Conservation (phyloP, 2,888 invertebrate genomes). For the Heliothis peltigera region DNA sequence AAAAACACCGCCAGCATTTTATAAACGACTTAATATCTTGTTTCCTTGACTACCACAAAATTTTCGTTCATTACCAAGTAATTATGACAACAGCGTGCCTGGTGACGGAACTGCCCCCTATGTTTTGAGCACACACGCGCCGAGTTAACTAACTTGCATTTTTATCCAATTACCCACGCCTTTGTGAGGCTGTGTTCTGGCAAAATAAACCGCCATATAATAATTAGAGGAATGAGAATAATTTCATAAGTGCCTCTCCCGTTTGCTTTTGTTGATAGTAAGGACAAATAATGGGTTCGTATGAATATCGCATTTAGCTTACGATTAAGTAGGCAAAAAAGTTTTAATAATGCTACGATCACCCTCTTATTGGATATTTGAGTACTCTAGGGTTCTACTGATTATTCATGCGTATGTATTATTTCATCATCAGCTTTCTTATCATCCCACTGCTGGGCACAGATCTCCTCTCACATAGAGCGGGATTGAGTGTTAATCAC, state of each 20-base stretch:
- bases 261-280: conserved; percentile 28
- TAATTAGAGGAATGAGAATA: conserved; percentile 57
- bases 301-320: conserved; percentile 7
- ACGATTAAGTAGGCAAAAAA: neutral
- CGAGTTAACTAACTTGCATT: conserved; percentile 65
- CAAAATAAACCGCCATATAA: conserved; percentile 54
- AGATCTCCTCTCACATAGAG: no score
- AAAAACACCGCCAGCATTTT: no score
- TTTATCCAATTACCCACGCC: conserved; percentile 68
- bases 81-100: conserved; percentile 11
- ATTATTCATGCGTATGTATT: no score
- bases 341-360: no score
- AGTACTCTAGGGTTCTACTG: no score
- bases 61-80: neutral
- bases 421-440: no score
- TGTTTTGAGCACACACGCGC: conserved; percentile 50
- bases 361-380: no score
- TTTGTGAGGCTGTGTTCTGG: conserved; percentile 61
- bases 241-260: conserved; percentile 53
- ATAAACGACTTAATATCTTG: no score
- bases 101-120: conserved; percentile 21
- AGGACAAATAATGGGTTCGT: conserved; percentile 16
- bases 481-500: no score
- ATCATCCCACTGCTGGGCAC: no score
- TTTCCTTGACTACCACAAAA: no score